phyloP scores from a whole-genome alignment of 37 sponge, comb jelly and placozoan genomes.

The Haliclona indistincta region DNA sequence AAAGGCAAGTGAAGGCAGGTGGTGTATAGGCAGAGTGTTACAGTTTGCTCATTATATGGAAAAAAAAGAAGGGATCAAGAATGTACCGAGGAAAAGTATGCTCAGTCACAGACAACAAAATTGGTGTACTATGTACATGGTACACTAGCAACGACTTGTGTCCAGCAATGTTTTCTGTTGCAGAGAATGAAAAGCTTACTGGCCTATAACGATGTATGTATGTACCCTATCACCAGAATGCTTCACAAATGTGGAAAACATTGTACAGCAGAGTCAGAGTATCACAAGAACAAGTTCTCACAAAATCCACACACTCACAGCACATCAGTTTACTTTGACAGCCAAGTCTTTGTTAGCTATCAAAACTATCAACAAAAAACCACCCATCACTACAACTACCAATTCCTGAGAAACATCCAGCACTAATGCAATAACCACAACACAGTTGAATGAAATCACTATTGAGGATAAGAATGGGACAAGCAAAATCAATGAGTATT shows the following conservation, averaged over 20 bases:
- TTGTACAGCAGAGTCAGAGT: no score
- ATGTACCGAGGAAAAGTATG: constrained; percentile 5
- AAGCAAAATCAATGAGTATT: no score
- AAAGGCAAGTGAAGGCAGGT: background rate
- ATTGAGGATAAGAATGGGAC: no score
- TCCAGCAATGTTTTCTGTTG: constrained; percentile 8
- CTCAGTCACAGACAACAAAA: background rate
- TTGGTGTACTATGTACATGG: constrained; percentile 19
- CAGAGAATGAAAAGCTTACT: constrained; percentile 5
- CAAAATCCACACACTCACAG: no score
- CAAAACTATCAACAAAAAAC: no score
- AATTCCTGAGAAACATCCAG: no score
- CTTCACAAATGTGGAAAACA: constrained; percentile 9
- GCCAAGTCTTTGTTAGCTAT: no score
- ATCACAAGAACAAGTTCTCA: no score
- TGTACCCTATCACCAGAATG: constrained; percentile 36
- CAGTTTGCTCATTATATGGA: background rate
- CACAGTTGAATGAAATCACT: no score
- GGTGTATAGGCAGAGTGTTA: constrained; percentile 1
- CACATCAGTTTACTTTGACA: no score
- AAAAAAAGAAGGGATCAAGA: background rate
- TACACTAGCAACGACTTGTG: constrained; percentile 4
- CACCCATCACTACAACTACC: no score
- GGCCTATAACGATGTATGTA: constrained; percentile 2
- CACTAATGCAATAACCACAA: no score